Conservation (phyloP, 2,888 invertebrate species). For the Sarcophaga caerulescens region DNA sequence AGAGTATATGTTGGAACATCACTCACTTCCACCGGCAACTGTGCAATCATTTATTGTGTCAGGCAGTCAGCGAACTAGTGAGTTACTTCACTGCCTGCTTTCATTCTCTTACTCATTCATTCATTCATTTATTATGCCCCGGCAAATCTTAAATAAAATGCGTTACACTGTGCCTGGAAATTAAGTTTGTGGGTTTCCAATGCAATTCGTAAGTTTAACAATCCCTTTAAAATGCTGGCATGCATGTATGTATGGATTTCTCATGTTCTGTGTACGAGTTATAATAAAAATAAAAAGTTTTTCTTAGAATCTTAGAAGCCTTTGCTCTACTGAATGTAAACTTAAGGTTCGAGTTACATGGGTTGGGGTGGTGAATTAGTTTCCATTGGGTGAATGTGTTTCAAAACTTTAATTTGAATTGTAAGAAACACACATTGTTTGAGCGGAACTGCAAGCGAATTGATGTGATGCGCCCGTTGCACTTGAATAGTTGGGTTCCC, state of each 20-base stretch:
- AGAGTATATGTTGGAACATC: background rate
- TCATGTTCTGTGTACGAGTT: too few relatives aligned
- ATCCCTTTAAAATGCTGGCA: too few relatives aligned
- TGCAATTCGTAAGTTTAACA: too few relatives aligned
- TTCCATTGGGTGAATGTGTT: conserved; percentile 62
- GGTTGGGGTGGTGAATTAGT: background rate
- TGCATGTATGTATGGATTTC: too few relatives aligned
- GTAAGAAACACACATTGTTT: conserved; percentile 71
- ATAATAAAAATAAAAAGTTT: background rate
- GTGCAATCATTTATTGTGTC: background rate
- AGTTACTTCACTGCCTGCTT: background rate
- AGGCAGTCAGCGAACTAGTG: background rate
- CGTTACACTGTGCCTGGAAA: too few relatives aligned
- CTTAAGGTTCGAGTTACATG: too few relatives aligned
- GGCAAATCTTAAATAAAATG: too few relatives aligned
- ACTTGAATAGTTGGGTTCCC: too few relatives aligned
- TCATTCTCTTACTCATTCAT: too few relatives aligned
- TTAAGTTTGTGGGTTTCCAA: too few relatives aligned
- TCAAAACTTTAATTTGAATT: conserved; percentile 74
- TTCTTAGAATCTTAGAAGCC: background rate
- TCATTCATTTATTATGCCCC: too few relatives aligned
- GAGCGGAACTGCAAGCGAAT: conserved; percentile 59
- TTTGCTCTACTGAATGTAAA: too few relatives aligned
- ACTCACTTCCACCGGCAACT: background rate
- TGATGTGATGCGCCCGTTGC: conserved; percentile 31